Base-by-base conservation (phyloP, 2,113 vertebrate genomes). In the Agapornis roseicollis region DNA sequence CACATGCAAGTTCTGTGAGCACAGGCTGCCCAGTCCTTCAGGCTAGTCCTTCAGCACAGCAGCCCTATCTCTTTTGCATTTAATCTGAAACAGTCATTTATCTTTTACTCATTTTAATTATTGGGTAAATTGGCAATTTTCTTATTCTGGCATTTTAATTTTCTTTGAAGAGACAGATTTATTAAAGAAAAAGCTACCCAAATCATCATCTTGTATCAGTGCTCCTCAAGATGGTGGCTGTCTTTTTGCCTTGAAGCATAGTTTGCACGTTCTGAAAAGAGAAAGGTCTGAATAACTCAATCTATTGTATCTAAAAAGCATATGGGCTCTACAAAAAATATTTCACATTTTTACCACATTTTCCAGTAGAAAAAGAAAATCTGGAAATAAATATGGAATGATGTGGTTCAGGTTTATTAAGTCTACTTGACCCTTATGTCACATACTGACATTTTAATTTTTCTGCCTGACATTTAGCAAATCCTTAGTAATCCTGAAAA, bases 401-500 rank as follows among this genome's bases (percentile, higher is more conserved):
- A 95, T 92, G 85, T 89, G 90, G 66, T 82, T 96, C 76, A 79
- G 73, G 88, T 92, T 95, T 97, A 97, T 96, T 95, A 96, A 95
- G 91, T 96, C 93, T 96, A 90, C 95, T 97, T 98, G 97, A 96
- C 95, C 94, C 93, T 74, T 95, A 42, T 97, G 93, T 93, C 91
- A 94, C 90, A 80, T 78, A 68, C 53, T 97, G 96, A 97, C 95
- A 97, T 98, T 98, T 98, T 97, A 97, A 98, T 97, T 97, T 97
- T 80, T 78, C 79, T 95, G 90, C 74, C 84, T 98, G 97, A 98
- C 97, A 98, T 98, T 98, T 98, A 96, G 73, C 78, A 97, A 97
- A 96, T 92, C 95, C 93, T 95, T 91, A 92, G 90, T 64, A 91
- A 71, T 94, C 90, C 93, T 93, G 87, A 82, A 95, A 90, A 94